Evolutionary conservation across 2,888 invertebrate genomes (phyloP).

Genomic region (Archaeoteleia sp.): DNA sequence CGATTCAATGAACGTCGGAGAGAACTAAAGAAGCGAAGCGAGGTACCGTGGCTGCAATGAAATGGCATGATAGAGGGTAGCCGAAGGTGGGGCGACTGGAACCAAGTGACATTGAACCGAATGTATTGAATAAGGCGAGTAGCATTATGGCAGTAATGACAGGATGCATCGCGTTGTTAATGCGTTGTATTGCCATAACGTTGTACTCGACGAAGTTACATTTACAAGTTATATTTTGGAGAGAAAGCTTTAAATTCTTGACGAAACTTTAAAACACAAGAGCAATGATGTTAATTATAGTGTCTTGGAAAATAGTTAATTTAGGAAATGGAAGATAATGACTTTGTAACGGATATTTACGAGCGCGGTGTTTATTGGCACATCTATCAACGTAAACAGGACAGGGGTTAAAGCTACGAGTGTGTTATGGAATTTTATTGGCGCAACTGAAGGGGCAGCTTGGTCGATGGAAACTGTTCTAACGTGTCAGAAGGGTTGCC

Average conservation of each 20-base stretch:
- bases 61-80: conserved; percentile 40
- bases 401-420: too few relatives aligned
- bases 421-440: too few relatives aligned
- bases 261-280: too few relatives aligned
- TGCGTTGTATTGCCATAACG: conserved; percentile 9
- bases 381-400: too few relatives aligned
- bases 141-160: conserved; percentile 67
- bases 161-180: conserved; percentile 61
- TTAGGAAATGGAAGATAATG: too few relatives aligned
- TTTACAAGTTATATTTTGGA: not conserved
- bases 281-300: too few relatives aligned
- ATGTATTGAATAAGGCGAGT: conserved; percentile 67
- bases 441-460: not conserved
- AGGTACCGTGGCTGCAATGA: conserved; percentile 38
- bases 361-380: too few relatives aligned
- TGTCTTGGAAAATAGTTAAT: too few relatives aligned
- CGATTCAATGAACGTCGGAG: conserved; percentile 55
- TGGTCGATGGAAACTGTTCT: conserved; percentile 2
- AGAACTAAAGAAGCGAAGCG: conserved; percentile 35
- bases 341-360: too few relatives aligned
- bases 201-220: not conserved
- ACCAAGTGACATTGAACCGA: conserved; percentile 71
- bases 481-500: not conserved
- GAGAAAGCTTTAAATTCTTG: conserved; percentile 14
- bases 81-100: conserved; percentile 58